Percentiles rank a stretch among this genome's conserved stretches.
Evolutionary conservation across 2,797 vertebrate genomes (phyloP).

Genomic region (Takifugu rubripes): DNA sequence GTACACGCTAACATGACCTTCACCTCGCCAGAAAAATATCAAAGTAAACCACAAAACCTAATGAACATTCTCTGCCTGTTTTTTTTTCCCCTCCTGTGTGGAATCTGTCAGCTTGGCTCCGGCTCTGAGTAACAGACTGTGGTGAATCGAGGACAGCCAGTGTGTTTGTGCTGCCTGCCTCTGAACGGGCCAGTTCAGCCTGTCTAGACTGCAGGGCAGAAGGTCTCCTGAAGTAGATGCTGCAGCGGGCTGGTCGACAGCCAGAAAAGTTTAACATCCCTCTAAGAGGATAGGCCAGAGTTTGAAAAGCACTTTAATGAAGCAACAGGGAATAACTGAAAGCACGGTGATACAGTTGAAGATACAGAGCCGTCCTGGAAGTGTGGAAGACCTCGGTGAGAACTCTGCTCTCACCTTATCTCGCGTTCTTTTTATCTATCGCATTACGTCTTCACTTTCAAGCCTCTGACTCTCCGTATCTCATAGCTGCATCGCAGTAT

Average conservation of each 20-base stretch:
- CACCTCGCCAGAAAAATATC: too few species aligned
- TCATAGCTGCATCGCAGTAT: constrained; percentile 24
- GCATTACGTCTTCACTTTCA: constrained; percentile 10
- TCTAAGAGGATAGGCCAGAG: constrained; percentile 35
- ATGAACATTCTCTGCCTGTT: neutral
- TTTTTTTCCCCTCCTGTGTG: constrained; percentile 11
- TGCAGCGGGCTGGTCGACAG: constrained; percentile 35
- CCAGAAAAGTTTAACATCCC: constrained; percentile 47
- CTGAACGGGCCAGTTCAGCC: constrained; percentile 17
- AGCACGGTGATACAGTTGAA: constrained; percentile 10
- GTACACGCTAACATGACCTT: too few species aligned
- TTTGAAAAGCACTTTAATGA: constrained; percentile 36
- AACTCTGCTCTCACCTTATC: constrained; percentile 2
- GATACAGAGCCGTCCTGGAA: constrained; percentile 1
- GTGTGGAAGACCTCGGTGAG: constrained; percentile 26
- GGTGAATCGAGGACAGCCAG: constrained; percentile 17
- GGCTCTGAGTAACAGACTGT: constrained; percentile 38
- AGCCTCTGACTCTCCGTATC: constrained; percentile 23
- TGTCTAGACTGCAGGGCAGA: constrained; percentile 55
- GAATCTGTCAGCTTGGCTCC: constrained; percentile 43
- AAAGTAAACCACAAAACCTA: too few species aligned
- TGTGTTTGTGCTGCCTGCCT: constrained; percentile 17
- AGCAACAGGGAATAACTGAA: constrained; percentile 36
- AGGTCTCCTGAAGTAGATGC: constrained; percentile 20
- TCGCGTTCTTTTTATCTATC: constrained; percentile 4